Conservation (phyloP, 2,797 vertebrate genomes). For the Philypnodon macrostomus region DNA sequence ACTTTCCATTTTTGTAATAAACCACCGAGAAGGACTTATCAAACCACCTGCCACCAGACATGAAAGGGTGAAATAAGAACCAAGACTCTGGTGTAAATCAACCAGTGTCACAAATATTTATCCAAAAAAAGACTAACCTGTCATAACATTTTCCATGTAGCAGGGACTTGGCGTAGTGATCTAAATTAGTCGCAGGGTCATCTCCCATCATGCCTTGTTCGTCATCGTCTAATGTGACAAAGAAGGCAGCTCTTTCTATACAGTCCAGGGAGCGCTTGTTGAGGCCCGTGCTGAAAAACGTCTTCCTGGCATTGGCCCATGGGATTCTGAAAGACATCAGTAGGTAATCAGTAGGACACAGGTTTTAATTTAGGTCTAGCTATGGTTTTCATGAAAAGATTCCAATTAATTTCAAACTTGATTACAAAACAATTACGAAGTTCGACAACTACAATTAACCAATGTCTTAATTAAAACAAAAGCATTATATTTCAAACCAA, state of each 20-base stretch:
- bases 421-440: not conserved
- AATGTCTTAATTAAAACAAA: too few species aligned
- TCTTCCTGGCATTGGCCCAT: slow-evolving; percentile 82
- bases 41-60: slow-evolving; percentile 72
- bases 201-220: slow-evolving; percentile 80
- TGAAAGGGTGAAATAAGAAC: not conserved
- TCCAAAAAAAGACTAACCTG: slow-evolving; percentile 70
- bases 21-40: slow-evolving; percentile 86
- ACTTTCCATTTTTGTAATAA: slow-evolving; percentile 86
- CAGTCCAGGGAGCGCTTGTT: slow-evolving; percentile 80
- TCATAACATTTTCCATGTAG: slow-evolving; percentile 87
- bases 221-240: slow-evolving; percentile 84
- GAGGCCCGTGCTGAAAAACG: slow-evolving; percentile 76
- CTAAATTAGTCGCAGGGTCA: slow-evolving; percentile 77
- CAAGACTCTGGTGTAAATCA: not conserved
- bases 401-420: slow-evolving; percentile 1
- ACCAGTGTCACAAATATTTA: not conserved
- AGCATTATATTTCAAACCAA: too few species aligned
- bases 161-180: slow-evolving; percentile 83
- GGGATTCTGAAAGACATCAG: slow-evolving; percentile 76
- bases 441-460: too few species aligned
- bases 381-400: too few species aligned
- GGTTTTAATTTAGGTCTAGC: too few species aligned
- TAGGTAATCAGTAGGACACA: too few species aligned
- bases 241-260: slow-evolving; percentile 88